Base-by-base conservation (phyloP, 2,888 invertebrate species). In the Monoplex corrugatus region DNA sequence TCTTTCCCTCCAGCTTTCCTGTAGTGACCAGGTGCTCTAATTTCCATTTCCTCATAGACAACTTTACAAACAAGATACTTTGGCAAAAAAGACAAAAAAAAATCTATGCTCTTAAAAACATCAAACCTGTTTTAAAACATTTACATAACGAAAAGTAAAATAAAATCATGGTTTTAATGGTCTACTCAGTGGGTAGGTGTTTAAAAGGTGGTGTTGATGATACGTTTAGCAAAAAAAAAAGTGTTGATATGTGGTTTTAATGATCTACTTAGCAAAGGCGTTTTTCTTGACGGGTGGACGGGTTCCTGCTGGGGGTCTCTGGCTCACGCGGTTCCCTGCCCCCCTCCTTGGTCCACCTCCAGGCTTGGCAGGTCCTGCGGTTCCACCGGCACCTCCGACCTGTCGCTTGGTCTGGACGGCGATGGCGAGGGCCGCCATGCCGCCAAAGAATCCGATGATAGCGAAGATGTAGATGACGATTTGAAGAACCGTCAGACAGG, bases 381-480 rank as follows among this genome's bases (percentile, higher is more conserved):
- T 40, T 19, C 50, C 78, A 2, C 82, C 63, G 6, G 84, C 84
- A 16, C 84, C 84, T n/a, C 57, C 84, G 19, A 85, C 28, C 84
- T 57, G 57, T 5, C 63, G 84, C 84, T 85, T 85, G 84, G 45
- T 80, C n/a, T 85, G 57, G 63, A 85, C 57, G 63, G 84, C 84
- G 23, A 85, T 50, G 32, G 19, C 45, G n/a, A 85, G 84, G 6
- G 84, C 84, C 44, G 84, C 84, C 57, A 43, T 44, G 84, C 44
- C 84, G 38, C 84, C 84, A 78, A 85, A 50, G 40, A 89, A 78
- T 38, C 75, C 86, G 35, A 86, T 32, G 82, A 86, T 86, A 38
- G 89, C 89, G 45, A 86, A 50, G 78, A 57, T 32, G 75, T 89
- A 89, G 87, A 89, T 89, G 89, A 68, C 83, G 28, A 89, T 82